phyloP scores from a whole-genome alignment of 2,797 vertebrate species.

The Scarus forsteni region DNA sequence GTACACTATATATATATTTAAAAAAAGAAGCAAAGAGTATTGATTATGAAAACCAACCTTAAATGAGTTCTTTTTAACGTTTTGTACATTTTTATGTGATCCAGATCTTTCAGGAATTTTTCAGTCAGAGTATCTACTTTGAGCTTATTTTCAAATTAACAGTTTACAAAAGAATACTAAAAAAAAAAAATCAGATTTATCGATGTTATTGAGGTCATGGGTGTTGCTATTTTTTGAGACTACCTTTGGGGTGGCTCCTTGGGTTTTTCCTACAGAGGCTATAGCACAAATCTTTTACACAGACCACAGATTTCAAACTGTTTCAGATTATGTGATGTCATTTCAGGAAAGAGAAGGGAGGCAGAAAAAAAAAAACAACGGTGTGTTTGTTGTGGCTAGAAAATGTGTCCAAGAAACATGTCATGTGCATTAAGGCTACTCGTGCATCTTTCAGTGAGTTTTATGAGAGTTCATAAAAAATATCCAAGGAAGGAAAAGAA shows the following conservation, averaged over 20 bases:
- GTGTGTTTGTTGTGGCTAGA: slow-evolving; percentile 47
- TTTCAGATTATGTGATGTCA: slow-evolving; percentile 85
- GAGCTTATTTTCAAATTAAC: slow-evolving; percentile 90
- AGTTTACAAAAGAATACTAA: slow-evolving; percentile 77
- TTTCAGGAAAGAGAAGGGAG: slow-evolving; percentile 56
- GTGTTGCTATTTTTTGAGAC: slow-evolving; percentile 86
- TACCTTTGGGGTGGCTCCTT: slow-evolving; percentile 75
- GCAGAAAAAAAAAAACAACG: slow-evolving; percentile 44
- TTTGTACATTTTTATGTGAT: slow-evolving; percentile 96
- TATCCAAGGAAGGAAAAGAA: too few relatives aligned
- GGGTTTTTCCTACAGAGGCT: slow-evolving; percentile 83
- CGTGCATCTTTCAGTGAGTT: slow-evolving; percentile 34
- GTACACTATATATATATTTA: slow-evolving; percentile 75
- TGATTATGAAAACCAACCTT: slow-evolving; percentile 76
- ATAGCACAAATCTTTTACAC: slow-evolving; percentile 85
- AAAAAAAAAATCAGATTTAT: slow-evolving; percentile 74
- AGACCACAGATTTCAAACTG: slow-evolving; percentile 68
- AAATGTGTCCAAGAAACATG: slow-evolving; percentile 46
- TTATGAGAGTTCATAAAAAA: slow-evolving; percentile 11
- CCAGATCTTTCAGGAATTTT: slow-evolving; percentile 95
- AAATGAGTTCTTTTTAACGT: slow-evolving; percentile 90
- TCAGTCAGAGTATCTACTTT: slow-evolving; percentile 89
- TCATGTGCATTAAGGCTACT: slow-evolving; percentile 2
- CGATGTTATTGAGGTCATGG: slow-evolving; percentile 74
- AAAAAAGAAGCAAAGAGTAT: slow-evolving; percentile 67